These are phyloP conservation scores for Microcebus murinus DNA, from an alignment of 2,113 vertebrate genomes.

Conservation along the genomic window DNA sequence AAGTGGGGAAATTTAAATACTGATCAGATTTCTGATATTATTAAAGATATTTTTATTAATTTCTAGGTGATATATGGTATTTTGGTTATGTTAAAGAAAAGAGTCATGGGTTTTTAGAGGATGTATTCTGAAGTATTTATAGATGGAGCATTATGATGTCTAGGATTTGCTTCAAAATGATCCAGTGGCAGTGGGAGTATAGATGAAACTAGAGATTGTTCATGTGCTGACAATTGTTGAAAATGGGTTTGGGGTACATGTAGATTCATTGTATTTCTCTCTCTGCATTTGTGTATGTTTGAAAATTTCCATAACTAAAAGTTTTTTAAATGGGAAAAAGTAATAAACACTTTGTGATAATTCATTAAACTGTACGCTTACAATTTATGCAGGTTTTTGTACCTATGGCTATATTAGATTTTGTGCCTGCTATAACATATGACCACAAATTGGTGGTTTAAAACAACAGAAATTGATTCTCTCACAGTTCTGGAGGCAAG, in stretches of 20 bases:
- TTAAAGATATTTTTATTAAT: slow-evolving; percentile 25
- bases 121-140: not conserved
- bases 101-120: not conserved
- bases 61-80: not conserved
- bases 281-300: not conserved
- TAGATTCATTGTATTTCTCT: not conserved
- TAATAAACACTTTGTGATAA: slow-evolving; percentile 13
- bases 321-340: not conserved
- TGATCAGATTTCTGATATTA: not conserved
- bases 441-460: not conserved
- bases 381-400: not conserved
- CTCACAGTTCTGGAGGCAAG: not conserved
- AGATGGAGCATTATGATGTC: not conserved
- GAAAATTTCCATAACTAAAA: not conserved
- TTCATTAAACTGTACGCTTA: not conserved
- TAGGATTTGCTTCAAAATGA: not conserved
- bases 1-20: not conserved
- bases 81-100: slow-evolving; percentile 15
- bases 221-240: not conserved
- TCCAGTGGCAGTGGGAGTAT: not conserved
- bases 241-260: not conserved
- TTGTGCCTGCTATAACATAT: not conserved
- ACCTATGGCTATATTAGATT: not conserved
- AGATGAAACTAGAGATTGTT: not conserved
- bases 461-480: not conserved